Evolutionary conservation across 2,888 invertebrate species (phyloP).

Genomic region (Cyclophora punctaria): DNA sequence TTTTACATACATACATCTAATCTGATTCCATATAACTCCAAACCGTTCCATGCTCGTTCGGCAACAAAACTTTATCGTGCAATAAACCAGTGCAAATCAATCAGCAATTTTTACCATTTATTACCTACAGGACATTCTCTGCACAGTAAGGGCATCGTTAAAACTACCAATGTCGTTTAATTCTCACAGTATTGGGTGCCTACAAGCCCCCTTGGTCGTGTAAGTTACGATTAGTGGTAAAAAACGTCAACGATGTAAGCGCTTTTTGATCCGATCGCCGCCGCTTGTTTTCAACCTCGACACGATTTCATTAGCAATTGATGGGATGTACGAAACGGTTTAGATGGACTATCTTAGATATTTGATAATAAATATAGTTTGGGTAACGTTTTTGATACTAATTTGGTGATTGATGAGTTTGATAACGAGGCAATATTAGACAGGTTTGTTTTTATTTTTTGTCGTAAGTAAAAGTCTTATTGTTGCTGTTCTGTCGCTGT

Average conservation of each 20-base stretch:
- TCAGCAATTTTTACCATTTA: neutral
- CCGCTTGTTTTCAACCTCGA: slow-evolving; percentile 45
- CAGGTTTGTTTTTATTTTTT: no score
- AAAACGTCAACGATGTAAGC: slow-evolving; percentile 49
- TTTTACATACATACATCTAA: no score
- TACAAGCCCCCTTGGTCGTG: slow-evolving; percentile 30
- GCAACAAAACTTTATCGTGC: neutral
- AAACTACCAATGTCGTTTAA: slow-evolving; percentile 21
- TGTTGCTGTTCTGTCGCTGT: neutral
- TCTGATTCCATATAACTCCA: neutral
- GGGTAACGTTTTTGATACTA: no score
- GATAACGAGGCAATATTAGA: no score
- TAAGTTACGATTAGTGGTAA: slow-evolving; percentile 56
- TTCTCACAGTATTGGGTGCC: slow-evolving; percentile 22
- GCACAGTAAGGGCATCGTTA: slow-evolving; percentile 11
- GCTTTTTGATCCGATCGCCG: slow-evolving; percentile 57
- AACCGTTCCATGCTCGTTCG: neutral
- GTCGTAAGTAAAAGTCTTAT: neutral
- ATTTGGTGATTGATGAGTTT: no score
- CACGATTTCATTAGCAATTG: slow-evolving; percentile 55
- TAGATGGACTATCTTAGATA: slow-evolving; percentile 4
- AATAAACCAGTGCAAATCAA: neutral
- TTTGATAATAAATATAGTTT: neutral
- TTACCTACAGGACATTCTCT: neutral
- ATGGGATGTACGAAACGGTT: slow-evolving; percentile 36